Evolutionary conservation across 2,888 invertebrate species (phyloP).

Genomic region (Lochmaea capreae): DNA sequence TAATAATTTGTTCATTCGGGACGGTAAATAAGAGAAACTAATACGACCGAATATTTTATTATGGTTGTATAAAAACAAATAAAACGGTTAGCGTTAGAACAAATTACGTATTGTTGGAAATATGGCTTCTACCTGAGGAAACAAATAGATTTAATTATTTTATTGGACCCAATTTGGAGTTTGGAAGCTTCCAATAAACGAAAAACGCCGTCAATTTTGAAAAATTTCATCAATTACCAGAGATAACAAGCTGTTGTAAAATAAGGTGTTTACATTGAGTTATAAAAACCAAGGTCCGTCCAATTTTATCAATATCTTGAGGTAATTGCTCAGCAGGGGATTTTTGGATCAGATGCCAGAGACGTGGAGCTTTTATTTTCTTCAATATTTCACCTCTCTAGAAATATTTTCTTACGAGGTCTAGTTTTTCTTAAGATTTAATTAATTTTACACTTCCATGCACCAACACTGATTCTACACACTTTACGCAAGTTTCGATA

Average conservation of each 20-base stretch:
- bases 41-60: not conserved
- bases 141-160: slow-evolving; percentile 23
- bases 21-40: not conserved
- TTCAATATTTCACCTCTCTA: no score
- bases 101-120: slow-evolving; percentile 18
- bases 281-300: not conserved
- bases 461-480: no score
- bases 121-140: slow-evolving; percentile 26
- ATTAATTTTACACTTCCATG: no score
- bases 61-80: not conserved
- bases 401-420: no score
- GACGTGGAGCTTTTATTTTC: not conserved
- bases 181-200: slow-evolving; percentile 30
- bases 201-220: slow-evolving; percentile 17
- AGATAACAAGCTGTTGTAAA: slow-evolving; percentile 16
- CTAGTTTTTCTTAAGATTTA: no score
- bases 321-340: not conserved
- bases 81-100: slow-evolving; percentile 14
- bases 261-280: not conserved
- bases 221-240: slow-evolving; percentile 5
- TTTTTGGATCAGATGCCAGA: not conserved
- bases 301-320: not conserved
- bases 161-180: slow-evolving; percentile 23
- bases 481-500: no score
- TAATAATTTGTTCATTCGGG: not conserved